Evolutionary conservation across 2,113 vertebrate genomes (phyloP).

Genomic region (Ardeotis arabs): DNA sequence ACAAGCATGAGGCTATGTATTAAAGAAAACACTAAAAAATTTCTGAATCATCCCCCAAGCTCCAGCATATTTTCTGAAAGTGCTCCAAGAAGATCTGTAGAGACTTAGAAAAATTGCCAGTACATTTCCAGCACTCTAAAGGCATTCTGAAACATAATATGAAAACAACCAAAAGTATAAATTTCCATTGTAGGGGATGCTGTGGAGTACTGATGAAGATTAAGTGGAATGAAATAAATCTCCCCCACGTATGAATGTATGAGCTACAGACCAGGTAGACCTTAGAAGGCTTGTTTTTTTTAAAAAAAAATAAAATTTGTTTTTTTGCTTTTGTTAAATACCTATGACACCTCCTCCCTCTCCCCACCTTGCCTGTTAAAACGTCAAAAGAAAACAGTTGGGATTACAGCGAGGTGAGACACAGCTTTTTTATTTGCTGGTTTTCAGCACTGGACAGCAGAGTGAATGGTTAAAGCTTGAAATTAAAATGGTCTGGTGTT

Average conservation of each 20-base stretch:
- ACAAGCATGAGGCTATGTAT: neutral
- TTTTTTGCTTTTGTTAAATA: neutral
- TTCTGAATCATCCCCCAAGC: neutral
- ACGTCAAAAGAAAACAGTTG: neutral
- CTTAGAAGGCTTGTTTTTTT: neutral
- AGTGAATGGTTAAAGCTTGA: neutral
- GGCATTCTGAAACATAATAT: neutral
- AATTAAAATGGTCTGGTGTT: neutral
- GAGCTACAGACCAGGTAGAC: neutral
- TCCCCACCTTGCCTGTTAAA: neutral
- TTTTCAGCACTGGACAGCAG: constrained; percentile 57
- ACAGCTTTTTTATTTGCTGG: neutral
- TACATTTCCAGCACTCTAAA: neutral
- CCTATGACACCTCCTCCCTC: neutral
- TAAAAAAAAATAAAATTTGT: neutral
- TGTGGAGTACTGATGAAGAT: neutral
- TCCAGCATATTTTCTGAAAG: neutral
- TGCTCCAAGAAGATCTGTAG: neutral
- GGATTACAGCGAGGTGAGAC: neutral
- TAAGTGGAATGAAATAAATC: neutral
- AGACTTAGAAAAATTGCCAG: neutral
- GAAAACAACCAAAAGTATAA: neutral
- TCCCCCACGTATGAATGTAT: neutral
- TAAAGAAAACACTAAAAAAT: neutral
- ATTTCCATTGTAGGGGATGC: neutral